Percentiles rank a stretch among this genome's conserved stretches.
These are phyloP conservation scores for Odocoileus hemionus DNA, from an alignment of 2,113 vertebrate species.

Conservation along the genomic window DNA sequence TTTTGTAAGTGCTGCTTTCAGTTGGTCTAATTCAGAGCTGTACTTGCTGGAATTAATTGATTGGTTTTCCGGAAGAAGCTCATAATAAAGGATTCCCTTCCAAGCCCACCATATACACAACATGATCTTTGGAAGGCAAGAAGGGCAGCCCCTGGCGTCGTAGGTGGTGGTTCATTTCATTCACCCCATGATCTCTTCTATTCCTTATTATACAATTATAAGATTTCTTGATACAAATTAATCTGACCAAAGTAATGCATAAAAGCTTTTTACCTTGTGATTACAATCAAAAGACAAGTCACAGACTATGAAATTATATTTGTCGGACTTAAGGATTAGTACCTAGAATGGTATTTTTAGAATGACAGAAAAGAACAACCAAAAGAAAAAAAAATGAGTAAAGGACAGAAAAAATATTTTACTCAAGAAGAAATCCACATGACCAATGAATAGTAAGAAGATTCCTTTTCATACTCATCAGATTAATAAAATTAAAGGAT, in stretches of 20 bases:
- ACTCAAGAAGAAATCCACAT: not conserved
- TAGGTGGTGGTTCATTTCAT: not conserved
- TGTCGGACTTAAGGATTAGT: not conserved
- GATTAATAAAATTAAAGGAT: not conserved
- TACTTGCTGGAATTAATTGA: not conserved
- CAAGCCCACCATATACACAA: not conserved
- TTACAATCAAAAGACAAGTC: slow-evolving; percentile 2
- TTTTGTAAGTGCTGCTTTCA: not conserved
- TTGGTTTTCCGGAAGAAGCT: not conserved
- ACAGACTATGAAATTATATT: not conserved
- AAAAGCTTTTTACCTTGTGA: not conserved
- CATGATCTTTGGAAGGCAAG: not conserved
- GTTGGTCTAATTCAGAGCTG: not conserved
- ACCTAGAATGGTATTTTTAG: not conserved
- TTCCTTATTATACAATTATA: not conserved
- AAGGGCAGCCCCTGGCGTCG: not conserved
- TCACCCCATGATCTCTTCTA: not conserved
- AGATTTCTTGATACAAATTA: not conserved
- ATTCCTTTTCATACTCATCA: not conserved
- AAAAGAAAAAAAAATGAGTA: not conserved
- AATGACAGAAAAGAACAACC: not conserved
- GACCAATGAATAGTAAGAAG: not conserved
- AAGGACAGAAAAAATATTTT: not conserved
- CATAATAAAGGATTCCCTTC: not conserved
- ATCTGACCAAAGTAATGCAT: not conserved